These are phyloP conservation scores for Tanytarsus gracilentus DNA, from an alignment of 2,888 invertebrate species.

Conservation along the genomic window DNA sequence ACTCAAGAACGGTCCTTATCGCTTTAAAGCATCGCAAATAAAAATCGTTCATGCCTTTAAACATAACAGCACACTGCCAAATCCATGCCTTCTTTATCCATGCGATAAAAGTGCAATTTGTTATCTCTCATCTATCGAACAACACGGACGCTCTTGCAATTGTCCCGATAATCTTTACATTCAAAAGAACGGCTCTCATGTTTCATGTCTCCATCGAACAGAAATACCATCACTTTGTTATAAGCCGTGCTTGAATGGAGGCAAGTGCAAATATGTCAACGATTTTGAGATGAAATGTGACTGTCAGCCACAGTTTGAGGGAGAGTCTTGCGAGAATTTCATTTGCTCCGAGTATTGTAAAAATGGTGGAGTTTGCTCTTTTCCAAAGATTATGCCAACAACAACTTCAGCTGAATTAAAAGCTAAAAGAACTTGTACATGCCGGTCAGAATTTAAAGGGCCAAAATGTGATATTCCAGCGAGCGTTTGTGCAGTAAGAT, in stretches of 20 bases:
- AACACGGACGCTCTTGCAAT: slow-evolving; percentile 45
- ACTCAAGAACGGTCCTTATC: slow-evolving; percentile 47
- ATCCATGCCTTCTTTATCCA: slow-evolving; percentile 51
- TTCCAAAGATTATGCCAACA: slow-evolving; percentile 31
- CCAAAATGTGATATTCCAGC: slow-evolving; percentile 54
- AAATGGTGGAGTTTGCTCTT: slow-evolving; percentile 52
- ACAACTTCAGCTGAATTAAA: slow-evolving; percentile 32
- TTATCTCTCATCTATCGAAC: slow-evolving; percentile 45
- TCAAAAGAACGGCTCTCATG: slow-evolving; percentile 11
- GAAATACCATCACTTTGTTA: slow-evolving; percentile 5
- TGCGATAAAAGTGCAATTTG: slow-evolving; percentile 58
- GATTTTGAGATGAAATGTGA: slow-evolving; percentile 50
- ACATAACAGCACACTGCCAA: slow-evolving; percentile 46
- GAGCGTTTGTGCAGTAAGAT: slow-evolving; percentile 45
- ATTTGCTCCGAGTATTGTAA: slow-evolving; percentile 60
- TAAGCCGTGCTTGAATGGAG: slow-evolving; percentile 43
- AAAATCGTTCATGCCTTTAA: slow-evolving; percentile 58
- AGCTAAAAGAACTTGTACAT: slow-evolving; percentile 44
- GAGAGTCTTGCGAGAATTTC: slow-evolving; percentile 58
- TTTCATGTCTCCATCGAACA: not conserved
- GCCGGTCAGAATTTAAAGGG: slow-evolving; percentile 56
- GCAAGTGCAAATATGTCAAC: slow-evolving; percentile 47
- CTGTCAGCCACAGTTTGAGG: slow-evolving; percentile 56
- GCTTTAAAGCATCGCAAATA: slow-evolving; percentile 54
- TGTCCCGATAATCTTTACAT: slow-evolving; percentile 44